These are phyloP conservation scores for Atta texana DNA, from an alignment of 1,140 invertebrate genomes.

Conservation along the genomic window DNA sequence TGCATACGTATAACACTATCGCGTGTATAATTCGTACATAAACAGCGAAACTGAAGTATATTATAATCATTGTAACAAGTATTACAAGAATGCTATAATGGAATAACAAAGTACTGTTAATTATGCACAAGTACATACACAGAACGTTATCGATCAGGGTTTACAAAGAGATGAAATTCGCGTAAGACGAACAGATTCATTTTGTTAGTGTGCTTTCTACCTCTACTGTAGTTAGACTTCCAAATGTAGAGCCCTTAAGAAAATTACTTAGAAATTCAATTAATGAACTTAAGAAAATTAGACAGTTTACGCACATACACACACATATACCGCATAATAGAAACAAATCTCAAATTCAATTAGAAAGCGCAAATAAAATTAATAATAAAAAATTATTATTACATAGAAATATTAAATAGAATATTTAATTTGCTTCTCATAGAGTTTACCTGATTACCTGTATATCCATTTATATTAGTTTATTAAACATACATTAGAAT, in stretches of 20 bases:
- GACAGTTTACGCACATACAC: neutral
- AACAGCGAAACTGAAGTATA: conserved; percentile 41
- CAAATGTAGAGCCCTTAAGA: conserved; percentile 56
- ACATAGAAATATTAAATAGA: conserved; percentile 3
- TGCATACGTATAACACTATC: conserved; percentile 50
- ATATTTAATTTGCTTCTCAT: conserved; percentile 4
- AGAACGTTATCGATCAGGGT: neutral
- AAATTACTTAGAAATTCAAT: conserved; percentile 70
- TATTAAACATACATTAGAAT: conserved; percentile 2
- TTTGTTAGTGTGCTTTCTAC: conserved; percentile 15
- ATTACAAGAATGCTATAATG: conserved; percentile 45
- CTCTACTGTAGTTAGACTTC: neutral
- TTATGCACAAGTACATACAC: conserved; percentile 8
- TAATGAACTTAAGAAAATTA: conserved; percentile 71
- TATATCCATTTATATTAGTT: neutral
- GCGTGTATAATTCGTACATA: conserved; percentile 23
- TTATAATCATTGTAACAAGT: conserved; percentile 43
- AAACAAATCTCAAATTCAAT: conserved; percentile 70
- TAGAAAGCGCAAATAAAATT: conserved; percentile 40
- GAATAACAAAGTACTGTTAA: conserved; percentile 48
- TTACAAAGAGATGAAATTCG: neutral
- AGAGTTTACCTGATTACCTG: neutral
- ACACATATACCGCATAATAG: conserved; percentile 46
- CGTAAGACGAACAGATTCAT: neutral
- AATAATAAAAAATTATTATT: neutral